Evolutionary conservation across 2,888 invertebrate species (phyloP).

Genomic region (Pristionchus entomophagus): DNA sequence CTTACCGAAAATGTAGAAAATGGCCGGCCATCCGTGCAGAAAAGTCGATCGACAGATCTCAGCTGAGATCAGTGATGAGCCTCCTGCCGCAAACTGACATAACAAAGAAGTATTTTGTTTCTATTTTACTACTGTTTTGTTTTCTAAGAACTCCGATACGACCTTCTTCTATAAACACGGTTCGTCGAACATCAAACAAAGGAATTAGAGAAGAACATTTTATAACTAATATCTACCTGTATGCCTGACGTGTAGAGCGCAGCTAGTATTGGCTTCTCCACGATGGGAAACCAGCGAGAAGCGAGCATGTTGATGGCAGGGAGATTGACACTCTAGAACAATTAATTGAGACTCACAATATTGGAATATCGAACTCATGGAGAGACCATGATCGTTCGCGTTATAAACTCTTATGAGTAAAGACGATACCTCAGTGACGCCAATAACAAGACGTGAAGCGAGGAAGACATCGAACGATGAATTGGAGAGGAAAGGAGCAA

Average conservation of each 20-base stretch:
- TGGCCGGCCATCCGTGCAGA: constrained; percentile 42
- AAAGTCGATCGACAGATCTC: constrained; percentile 7
- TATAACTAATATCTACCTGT: too few relatives aligned
- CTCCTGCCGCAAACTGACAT: constrained; percentile 36
- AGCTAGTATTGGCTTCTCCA: constrained; percentile 39
- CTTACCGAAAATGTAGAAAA: constrained; percentile 43
- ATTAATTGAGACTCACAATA: too few relatives aligned
- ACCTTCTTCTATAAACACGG: too few relatives aligned
- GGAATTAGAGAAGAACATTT: too few relatives aligned
- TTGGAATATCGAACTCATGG: too few relatives aligned
- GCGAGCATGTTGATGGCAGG: constrained; percentile 33
- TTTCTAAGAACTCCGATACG: too few relatives aligned
- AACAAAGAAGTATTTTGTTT: too few relatives aligned
- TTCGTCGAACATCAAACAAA: too few relatives aligned
- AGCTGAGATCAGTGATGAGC: not conserved
- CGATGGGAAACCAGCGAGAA: constrained; percentile 7
- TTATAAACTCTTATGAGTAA: too few relatives aligned
- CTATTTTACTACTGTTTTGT: too few relatives aligned
- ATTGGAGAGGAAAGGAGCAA: constrained; percentile 8
- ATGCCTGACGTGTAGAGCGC: constrained; percentile 40
- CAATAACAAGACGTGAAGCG: not conserved
- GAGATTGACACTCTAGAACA: constrained; percentile 22
- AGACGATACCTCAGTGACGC: constrained; percentile 38
- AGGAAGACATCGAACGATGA: not conserved
- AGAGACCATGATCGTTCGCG: too few relatives aligned